A percentile compares a stretch with the other conserved stretches of the same genome.
Evolutionary conservation across 2,113 vertebrate species (phyloP).

Genomic region (Climacteris rufus): DNA sequence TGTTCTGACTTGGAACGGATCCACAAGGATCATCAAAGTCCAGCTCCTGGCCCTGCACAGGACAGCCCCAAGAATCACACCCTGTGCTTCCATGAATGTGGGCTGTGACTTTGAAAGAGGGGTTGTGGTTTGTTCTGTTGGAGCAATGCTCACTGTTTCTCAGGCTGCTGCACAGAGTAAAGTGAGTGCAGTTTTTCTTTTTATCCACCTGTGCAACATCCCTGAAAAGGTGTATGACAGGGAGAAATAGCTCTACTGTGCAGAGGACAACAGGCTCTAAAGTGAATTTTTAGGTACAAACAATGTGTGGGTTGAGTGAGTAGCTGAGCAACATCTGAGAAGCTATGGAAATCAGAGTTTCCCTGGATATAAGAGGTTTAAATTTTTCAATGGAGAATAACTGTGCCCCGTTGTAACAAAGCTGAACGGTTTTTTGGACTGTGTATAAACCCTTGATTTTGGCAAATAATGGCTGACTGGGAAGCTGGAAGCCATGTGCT

Average conservation of each 20-base stretch:
- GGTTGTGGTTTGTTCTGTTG: not conserved
- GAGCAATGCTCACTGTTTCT: not conserved
- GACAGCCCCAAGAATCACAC: not conserved
- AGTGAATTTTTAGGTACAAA: not conserved
- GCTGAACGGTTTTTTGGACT: not conserved
- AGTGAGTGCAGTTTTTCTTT: not conserved
- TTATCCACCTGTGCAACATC: not conserved
- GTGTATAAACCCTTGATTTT: slow-evolving; percentile 10
- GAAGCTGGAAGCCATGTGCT: slow-evolving; percentile 12
- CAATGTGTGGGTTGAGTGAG: not conserved
- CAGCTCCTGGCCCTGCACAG: not conserved
- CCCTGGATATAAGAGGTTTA: not conserved
- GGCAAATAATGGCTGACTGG: not conserved
- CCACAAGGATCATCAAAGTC: not conserved
- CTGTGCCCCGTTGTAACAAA: not conserved
- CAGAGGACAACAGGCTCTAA: not conserved
- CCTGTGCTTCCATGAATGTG: not conserved
- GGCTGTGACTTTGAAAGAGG: not conserved
- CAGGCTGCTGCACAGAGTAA: not conserved
- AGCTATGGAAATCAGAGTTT: not conserved
- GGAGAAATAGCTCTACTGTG: not conserved
- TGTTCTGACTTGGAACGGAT: not conserved
- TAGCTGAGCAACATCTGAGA: not conserved
- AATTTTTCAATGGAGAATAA: not conserved
- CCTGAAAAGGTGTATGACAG: not conserved